A percentile compares a stretch with the other conserved stretches of the same genome.
Evolutionary conservation across 2,888 invertebrate species (phyloP).

Genomic region (Linyphia triangularis): DNA sequence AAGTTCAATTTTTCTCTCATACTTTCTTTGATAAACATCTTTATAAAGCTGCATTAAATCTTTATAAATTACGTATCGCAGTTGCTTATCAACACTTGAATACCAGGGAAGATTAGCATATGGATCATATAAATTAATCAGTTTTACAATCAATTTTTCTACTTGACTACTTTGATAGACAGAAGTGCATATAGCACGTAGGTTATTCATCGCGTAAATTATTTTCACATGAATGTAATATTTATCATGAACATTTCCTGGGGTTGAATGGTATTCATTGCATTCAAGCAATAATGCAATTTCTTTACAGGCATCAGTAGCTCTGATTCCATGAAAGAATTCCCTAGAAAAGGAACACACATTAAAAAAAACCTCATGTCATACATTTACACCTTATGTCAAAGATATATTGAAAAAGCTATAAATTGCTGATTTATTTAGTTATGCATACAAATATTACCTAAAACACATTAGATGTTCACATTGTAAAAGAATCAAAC

Average conservation of each 20-base stretch:
- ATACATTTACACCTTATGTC: no score
- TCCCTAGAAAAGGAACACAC: background rate
- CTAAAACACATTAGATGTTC: no score
- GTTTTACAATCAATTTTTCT: background rate
- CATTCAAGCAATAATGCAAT: background rate
- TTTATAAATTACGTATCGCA: background rate
- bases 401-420: no score
- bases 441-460: no score
- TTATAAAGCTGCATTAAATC: background rate
- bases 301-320: conserved; percentile 6
- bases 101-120: background rate
- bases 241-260: background rate
- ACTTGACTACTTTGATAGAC: background rate
- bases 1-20: conserved; percentile 16
- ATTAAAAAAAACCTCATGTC: background rate
- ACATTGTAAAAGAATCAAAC: no score
- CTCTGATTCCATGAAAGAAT: background rate
- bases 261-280: background rate
- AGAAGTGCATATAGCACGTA: background rate
- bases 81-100: background rate
- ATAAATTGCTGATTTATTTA: no score
- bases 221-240: conserved; percentile 1
- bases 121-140: background rate
- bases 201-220: background rate
- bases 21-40: background rate